Evolutionary conservation across 37 sponge, comb jelly and placozoan genomes (phyloP).

Genomic region (Petrosia ficiformis): DNA sequence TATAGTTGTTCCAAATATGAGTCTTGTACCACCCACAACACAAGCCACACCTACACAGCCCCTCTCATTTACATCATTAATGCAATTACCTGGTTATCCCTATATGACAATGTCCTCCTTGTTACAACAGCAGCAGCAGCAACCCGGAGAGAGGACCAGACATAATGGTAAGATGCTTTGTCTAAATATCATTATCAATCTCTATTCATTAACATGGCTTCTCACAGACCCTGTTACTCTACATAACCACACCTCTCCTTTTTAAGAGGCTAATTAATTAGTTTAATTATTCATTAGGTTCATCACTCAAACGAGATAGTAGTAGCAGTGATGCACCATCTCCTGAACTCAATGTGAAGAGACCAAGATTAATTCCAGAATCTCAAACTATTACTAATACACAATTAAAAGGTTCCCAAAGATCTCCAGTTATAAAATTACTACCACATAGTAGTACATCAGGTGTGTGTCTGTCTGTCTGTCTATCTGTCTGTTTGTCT

Average conservation of each 20-base stretch:
- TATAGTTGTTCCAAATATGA: conserved; percentile 3
- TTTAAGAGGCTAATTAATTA: background rate
- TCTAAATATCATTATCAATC: background rate
- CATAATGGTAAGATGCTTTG: too few species aligned
- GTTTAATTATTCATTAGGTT: background rate
- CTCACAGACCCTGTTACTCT: background rate
- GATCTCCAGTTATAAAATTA: conserved; percentile 62
- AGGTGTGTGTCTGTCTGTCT: background rate
- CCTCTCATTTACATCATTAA: background rate
- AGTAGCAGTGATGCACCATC: background rate
- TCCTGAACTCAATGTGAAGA: background rate
- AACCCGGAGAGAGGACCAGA: too few species aligned
- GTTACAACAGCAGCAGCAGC: too few species aligned
- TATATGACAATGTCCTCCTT: too few species aligned
- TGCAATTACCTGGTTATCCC: background rate
- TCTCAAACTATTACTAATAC: background rate
- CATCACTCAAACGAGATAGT: background rate
- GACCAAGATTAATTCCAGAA: background rate
- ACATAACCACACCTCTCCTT: background rate
- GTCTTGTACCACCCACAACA: conserved; percentile 21
- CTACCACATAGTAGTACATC: conserved; percentile 24
- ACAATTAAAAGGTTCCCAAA: background rate
- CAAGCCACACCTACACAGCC: background rate
- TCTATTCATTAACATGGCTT: background rate
- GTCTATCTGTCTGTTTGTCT: too few species aligned